These are phyloP conservation scores for Synergus japonicus DNA, from an alignment of 2,888 invertebrate species.

Conservation along the genomic window DNA sequence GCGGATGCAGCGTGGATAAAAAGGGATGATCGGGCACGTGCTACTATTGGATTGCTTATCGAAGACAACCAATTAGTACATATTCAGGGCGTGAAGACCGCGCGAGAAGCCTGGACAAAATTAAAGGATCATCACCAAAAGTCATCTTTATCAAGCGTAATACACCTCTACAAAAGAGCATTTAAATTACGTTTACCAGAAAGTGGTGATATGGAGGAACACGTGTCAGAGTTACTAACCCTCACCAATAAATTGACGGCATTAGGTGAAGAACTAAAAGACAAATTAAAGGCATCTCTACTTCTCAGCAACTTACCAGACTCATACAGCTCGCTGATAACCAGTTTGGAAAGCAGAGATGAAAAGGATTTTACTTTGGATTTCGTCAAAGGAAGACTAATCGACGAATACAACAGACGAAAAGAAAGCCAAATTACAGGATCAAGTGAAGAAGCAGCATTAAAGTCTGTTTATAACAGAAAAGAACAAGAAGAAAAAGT, in stretches of 20 bases:
- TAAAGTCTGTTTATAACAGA: too few relatives aligned
- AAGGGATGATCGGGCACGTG: neutral
- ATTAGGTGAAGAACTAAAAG: slow-evolving; percentile 49
- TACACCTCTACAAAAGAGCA: too few relatives aligned
- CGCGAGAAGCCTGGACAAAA: too few relatives aligned
- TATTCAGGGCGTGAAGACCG: neutral
- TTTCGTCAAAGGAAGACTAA: slow-evolving; percentile 19
- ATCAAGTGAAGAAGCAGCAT: neutral
- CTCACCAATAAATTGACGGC: slow-evolving; percentile 48
- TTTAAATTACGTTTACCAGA: too few relatives aligned
- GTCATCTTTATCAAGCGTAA: too few relatives aligned
- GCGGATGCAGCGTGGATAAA: neutral
- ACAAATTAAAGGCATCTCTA: slow-evolving; percentile 50
- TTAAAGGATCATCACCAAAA: too few relatives aligned
- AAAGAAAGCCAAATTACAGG: neutral
- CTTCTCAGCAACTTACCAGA: slow-evolving; percentile 55
- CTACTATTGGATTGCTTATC: neutral
- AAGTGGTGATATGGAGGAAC: too few relatives aligned
- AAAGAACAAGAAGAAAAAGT: too few relatives aligned
- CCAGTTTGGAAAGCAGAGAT: slow-evolving; percentile 49
- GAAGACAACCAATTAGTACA: slow-evolving; percentile 4
- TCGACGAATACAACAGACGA: slow-evolving; percentile 32
- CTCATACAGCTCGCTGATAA: slow-evolving; percentile 49
- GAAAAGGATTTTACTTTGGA: slow-evolving; percentile 45
- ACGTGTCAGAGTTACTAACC: too few relatives aligned